Evolutionary conservation across 2,888 invertebrate species (phyloP).

Genomic region (Nemotelus pantherinus): DNA sequence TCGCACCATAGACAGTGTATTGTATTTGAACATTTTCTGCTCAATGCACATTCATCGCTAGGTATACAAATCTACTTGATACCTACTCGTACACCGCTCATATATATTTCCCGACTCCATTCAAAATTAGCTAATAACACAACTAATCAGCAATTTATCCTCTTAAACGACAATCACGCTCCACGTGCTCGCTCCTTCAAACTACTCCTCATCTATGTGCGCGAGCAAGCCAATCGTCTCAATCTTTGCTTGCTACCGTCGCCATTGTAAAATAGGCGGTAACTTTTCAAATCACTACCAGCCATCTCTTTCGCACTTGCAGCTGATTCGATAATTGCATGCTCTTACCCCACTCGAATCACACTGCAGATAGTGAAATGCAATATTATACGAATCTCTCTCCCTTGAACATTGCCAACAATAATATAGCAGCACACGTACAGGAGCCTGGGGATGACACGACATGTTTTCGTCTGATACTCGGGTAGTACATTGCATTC

Average conservation of each 20-base stretch:
- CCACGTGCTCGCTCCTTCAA: not conserved
- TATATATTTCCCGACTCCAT: too few relatives aligned
- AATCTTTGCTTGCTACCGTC: not conserved
- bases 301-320: constrained; percentile 2
- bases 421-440: constrained; percentile 3
- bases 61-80: too few relatives aligned
- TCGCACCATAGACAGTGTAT: too few relatives aligned
- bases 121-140: too few relatives aligned
- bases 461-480: not conserved
- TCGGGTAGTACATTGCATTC: too few relatives aligned
- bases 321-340: constrained; percentile 7
- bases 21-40: too few relatives aligned
- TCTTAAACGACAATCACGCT: not conserved
- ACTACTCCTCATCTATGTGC: not conserved
- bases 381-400: constrained; percentile 1
- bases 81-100: too few relatives aligned
- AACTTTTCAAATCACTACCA: not conserved
- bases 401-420: not conserved
- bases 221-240: constrained; percentile 25
- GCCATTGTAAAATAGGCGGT: constrained; percentile 43
- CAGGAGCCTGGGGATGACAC: constrained; percentile 28
- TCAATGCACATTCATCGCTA: too few relatives aligned
- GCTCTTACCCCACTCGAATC: not conserved
- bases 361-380: not conserved
- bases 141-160: not conserved